These are phyloP conservation scores for Nemotelus nigrinus DNA, from an alignment of 2,888 invertebrate genomes.

Conservation along the genomic window DNA sequence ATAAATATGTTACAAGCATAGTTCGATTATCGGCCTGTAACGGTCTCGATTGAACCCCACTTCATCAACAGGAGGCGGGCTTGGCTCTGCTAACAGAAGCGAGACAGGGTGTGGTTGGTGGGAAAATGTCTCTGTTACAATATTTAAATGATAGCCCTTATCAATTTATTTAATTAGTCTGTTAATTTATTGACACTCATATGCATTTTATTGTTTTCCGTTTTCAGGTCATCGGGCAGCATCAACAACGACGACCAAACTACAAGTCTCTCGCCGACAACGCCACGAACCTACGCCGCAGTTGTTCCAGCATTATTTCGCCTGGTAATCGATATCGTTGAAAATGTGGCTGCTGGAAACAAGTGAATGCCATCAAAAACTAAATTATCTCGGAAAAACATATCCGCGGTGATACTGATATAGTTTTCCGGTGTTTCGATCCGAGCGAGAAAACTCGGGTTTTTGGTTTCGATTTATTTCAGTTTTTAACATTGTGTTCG, in stretches of 20 bases:
- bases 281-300: neutral
- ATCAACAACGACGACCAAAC: neutral
- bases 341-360: slow-evolving; percentile 16
- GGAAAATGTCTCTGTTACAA: slow-evolving; percentile 7
- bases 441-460: neutral
- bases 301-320: neutral
- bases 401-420: slow-evolving; percentile 35
- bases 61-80: no score
- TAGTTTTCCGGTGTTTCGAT: neutral
- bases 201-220: slow-evolving; percentile 31
- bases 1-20: slow-evolving; percentile 21
- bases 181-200: slow-evolving; percentile 37
- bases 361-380: slow-evolving; percentile 22
- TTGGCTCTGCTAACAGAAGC: no score
- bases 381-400: slow-evolving; percentile 15
- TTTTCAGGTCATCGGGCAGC: slow-evolving; percentile 34
- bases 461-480: slow-evolving; percentile 20
- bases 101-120: no score
- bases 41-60: neutral
- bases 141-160: slow-evolving; percentile 30
- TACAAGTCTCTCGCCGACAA: neutral
- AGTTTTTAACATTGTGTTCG: neutral
- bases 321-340: neutral
- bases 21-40: slow-evolving; percentile 21
- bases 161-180: slow-evolving; percentile 41